These are phyloP conservation scores for Cheilosia vernalis DNA, from an alignment of 2,888 invertebrate genomes.

Conservation along the genomic window DNA sequence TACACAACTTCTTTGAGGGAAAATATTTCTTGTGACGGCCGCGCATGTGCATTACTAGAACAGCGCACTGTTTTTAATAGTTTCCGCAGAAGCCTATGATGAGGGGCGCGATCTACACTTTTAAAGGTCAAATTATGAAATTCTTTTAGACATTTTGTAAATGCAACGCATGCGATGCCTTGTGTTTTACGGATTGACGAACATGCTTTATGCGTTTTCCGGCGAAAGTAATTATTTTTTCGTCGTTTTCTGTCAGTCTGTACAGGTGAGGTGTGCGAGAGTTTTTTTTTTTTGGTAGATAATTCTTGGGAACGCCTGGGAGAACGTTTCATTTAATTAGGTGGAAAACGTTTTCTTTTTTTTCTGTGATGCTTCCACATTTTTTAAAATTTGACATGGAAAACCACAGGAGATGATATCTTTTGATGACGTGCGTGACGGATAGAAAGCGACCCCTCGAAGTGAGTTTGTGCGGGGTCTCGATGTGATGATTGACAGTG, in stretches of 20 bases:
- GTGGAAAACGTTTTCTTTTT: conserved; percentile 64
- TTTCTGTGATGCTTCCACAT: conserved; percentile 10
- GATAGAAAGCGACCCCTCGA: conserved; percentile 3
- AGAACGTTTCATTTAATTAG: conserved; percentile 67
- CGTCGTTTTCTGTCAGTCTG: conserved; percentile 56
- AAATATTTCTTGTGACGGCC: conserved; percentile 37
- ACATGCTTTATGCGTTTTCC: conserved; percentile 66
- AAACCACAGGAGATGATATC: conserved; percentile 15
- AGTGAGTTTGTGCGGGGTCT: too few relatives aligned
- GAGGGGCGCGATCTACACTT: conserved; percentile 32
- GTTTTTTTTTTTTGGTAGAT: conserved; percentile 16
- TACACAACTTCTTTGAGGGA: conserved; percentile 19
- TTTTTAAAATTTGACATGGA: conserved; percentile 12
- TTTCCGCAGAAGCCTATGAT: conserved; percentile 62
- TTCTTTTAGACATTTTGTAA: conserved; percentile 25
- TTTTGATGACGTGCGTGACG: conserved; percentile 11
- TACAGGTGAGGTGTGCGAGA: conserved; percentile 21
- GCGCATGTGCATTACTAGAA: conserved; percentile 55
- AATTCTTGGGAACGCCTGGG: conserved; percentile 12
- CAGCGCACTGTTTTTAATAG: conserved; percentile 54
- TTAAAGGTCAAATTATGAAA: conserved; percentile 65
- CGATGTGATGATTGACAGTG: conserved; percentile 3
- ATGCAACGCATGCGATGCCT: conserved; percentile 30
- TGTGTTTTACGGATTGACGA: conserved; percentile 61
- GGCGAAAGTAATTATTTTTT: conserved; percentile 62